A percentile compares a stretch with the other conserved stretches of the same genome.
Evolutionary conservation across 2,113 vertebrate species (phyloP).

Genomic region (Anoura caudifer): DNA sequence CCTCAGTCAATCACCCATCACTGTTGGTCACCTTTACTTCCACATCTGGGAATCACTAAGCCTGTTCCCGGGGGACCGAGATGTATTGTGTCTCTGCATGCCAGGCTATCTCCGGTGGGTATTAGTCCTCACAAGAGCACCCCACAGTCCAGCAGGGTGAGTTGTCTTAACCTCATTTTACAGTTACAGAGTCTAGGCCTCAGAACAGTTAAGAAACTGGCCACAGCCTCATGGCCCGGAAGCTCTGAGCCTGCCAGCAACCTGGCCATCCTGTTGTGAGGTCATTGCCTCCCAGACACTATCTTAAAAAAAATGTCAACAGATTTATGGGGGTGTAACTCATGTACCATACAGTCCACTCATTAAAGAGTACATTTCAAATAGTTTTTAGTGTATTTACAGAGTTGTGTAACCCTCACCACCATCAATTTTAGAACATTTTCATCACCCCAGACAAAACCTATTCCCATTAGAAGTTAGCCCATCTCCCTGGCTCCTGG

Average conservation of each 20-base stretch:
- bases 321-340: background rate
- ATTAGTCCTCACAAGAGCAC: background rate
- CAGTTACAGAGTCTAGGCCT: background rate
- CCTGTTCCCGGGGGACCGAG: fast-evolving
- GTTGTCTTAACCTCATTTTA: background rate
- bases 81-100: fast-evolving
- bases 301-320: background rate
- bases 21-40: background rate
- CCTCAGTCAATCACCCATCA: background rate
- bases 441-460: too few species aligned
- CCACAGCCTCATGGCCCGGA: background rate
- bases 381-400: background rate
- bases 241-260: background rate
- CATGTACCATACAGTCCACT: background rate
- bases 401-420: fast-evolving
- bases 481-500: background rate
- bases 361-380: background rate
- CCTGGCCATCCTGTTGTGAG: background rate
- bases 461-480: too few species aligned
- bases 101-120: background rate
- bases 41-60: fast-evolving
- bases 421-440: too few species aligned
- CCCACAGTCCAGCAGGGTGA: background rate
- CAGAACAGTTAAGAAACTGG: background rate
- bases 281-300: background rate